phyloP scores from a whole-genome alignment of 2,797 vertebrate genomes.

The Cetoscarus ocellatus region DNA sequence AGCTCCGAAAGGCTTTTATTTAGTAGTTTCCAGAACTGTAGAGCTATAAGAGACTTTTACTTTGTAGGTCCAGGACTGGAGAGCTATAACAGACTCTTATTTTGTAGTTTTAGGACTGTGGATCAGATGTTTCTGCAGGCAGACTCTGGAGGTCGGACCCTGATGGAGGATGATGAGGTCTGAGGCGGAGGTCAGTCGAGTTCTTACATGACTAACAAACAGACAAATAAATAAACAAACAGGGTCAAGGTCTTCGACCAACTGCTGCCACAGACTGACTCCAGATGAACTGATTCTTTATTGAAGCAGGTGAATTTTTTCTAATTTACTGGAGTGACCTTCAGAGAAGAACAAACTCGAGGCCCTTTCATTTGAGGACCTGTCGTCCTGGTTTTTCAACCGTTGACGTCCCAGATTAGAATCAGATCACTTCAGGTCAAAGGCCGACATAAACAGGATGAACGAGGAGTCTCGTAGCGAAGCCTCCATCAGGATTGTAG shows the following conservation, averaged over 20 bases:
- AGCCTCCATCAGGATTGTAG: too few species aligned
- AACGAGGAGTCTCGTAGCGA: too few species aligned
- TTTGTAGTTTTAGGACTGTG: background rate
- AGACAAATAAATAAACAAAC: background rate
- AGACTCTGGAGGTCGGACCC: background rate
- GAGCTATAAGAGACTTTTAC: background rate
- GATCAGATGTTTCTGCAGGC: background rate
- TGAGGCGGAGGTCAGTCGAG: background rate
- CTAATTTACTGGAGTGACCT: too few species aligned
- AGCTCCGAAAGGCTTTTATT: background rate
- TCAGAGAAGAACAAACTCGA: too few species aligned
- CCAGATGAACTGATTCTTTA: background rate
- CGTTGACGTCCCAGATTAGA: too few species aligned
- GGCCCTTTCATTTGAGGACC: too few species aligned
- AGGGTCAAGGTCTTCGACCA: background rate
- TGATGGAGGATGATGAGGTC: too few species aligned
- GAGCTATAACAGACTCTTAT: background rate
- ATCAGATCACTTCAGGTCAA: too few species aligned
- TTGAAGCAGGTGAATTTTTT: too few species aligned
- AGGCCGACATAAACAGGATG: too few species aligned
- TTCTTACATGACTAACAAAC: background rate
- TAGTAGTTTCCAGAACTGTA: background rate
- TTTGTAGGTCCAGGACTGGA: background rate
- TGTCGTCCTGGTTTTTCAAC: too few species aligned
- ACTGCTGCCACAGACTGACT: background rate